phyloP scores from a whole-genome alignment of 2,888 invertebrate genomes.

The Aleiodes testaceus region DNA sequence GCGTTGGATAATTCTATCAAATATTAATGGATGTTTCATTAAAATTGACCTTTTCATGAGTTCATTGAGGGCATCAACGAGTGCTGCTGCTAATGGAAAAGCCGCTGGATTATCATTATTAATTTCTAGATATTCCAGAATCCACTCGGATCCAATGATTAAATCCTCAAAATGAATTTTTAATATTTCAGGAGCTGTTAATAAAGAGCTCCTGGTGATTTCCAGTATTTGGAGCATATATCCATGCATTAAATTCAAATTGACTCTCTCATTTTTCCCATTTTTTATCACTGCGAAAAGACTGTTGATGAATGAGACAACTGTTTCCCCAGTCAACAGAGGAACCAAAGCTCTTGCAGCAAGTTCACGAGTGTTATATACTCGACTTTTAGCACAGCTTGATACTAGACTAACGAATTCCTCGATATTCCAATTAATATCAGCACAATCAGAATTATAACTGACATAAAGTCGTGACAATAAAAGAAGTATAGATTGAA shows the following conservation, averaged over 20 bases:
- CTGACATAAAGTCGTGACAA: slow-evolving; percentile 86
- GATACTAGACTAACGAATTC: slow-evolving; percentile 80
- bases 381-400: slow-evolving; percentile 79
- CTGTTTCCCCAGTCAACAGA: slow-evolving; percentile 74
- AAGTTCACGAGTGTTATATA: slow-evolving; percentile 81
- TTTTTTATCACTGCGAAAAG: slow-evolving; percentile 65
- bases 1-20: slow-evolving; percentile 47
- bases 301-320: slow-evolving; percentile 60
- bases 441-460: slow-evolving; percentile 79
- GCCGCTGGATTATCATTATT: slow-evolving; percentile 54
- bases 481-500: slow-evolving; percentile 86
- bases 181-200: slow-evolving; percentile 47
- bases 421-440: slow-evolving; percentile 79
- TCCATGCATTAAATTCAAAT: slow-evolving; percentile 76
- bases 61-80: slow-evolving; percentile 56
- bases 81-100: slow-evolving; percentile 63
- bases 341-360: slow-evolving; percentile 82
- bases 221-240: slow-evolving; percentile 75
- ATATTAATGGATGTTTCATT: slow-evolving; percentile 39
- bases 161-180: slow-evolving; percentile 52
- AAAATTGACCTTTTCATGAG: slow-evolving; percentile 46
- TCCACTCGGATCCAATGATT: slow-evolving; percentile 54
- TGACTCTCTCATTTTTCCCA: slow-evolving; percentile 20
- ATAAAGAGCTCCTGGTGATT: slow-evolving; percentile 64
- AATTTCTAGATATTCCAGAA: slow-evolving; percentile 60